These are phyloP conservation scores for Mirounga angustirostris DNA, from an alignment of 2,113 vertebrate species.

Conservation along the genomic window DNA sequence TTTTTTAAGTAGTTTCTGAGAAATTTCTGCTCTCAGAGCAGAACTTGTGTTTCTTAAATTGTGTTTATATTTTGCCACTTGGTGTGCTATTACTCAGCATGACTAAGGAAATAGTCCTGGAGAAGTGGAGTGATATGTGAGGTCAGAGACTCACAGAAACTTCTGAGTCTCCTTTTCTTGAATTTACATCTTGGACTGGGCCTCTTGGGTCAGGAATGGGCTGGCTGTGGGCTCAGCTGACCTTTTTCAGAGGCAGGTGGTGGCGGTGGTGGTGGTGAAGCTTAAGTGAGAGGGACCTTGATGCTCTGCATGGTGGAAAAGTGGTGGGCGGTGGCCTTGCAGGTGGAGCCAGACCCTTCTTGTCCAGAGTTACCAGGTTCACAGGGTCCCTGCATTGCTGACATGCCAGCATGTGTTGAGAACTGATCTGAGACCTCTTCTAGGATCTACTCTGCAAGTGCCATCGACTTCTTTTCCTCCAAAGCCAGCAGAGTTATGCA, in stretches of 20 bases:
- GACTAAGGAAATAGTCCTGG: background rate
- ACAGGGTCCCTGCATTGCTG: background rate
- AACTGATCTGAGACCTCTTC: background rate
- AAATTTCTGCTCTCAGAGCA: constrained; percentile 1
- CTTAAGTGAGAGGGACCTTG: background rate
- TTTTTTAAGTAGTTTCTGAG: background rate
- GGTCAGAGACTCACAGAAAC: background rate
- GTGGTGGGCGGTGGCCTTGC: background rate
- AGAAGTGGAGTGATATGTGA: background rate
- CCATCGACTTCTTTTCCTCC: background rate
- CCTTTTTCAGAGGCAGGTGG: background rate
- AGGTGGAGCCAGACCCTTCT: background rate
- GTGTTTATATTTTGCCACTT: background rate
- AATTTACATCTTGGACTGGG: background rate
- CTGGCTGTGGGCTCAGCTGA: background rate
- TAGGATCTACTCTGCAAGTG: background rate
- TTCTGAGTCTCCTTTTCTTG: background rate
- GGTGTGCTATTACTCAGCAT: background rate
- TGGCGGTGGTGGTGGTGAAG: background rate
- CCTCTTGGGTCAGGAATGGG: background rate
- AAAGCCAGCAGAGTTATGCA: background rate
- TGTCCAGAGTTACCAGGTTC: background rate
- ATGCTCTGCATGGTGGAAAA: background rate
- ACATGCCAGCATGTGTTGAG: background rate
- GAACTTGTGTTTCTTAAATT: background rate